Base-by-base conservation (phyloP, 2,797 vertebrate genomes). In the Syngnathus acus region DNA sequence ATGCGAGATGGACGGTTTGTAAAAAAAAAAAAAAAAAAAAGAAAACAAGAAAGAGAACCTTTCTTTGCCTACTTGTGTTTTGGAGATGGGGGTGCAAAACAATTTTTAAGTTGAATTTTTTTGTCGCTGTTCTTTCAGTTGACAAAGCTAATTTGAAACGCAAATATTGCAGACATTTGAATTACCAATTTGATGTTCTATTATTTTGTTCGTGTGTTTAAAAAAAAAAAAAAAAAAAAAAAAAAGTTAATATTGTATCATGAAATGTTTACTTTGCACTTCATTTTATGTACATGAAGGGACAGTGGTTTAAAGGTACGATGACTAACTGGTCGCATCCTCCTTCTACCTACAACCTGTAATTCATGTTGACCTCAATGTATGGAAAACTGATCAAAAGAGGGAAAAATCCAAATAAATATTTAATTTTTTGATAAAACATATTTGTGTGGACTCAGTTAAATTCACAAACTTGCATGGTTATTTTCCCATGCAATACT, bases 291-390 rank as follows among this genome's bases (percentile, higher is more conserved):
- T 67, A 17, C 65, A 74, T 40, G 42, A 55, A 51, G 11, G 5
- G 47, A 71, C 63, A 37, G 67, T 1, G 48, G 43, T 53, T 68
- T 50, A 50, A 51, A 37, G 68, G 58, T 65, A 43, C 61, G 42
- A 72, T 69, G 50, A 79, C 65, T 37, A 75, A 79, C 73, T 68
- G 70, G 72, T 77, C 71, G 71, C 79, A 78, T 71, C 74, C 65
- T 84, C 76, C 78, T 82, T 79, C 80, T 81, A 82, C 73, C 77
- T 79, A 74, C 69, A 82, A 75, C 68, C 73, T 87, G 76, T 17
- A 37, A 82, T 86, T 78, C 82, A 78, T 90, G 83, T 91, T 85
- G 86, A 89, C 80, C 82, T 84, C 84, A 87, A 87, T 92, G 89
- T 93, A 90, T 88, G 81, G 77, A 86, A 83, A 85, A 84, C 78